Evolutionary conservation across 2,888 invertebrate genomes (phyloP).

Genomic region (Craniophora ligustri): DNA sequence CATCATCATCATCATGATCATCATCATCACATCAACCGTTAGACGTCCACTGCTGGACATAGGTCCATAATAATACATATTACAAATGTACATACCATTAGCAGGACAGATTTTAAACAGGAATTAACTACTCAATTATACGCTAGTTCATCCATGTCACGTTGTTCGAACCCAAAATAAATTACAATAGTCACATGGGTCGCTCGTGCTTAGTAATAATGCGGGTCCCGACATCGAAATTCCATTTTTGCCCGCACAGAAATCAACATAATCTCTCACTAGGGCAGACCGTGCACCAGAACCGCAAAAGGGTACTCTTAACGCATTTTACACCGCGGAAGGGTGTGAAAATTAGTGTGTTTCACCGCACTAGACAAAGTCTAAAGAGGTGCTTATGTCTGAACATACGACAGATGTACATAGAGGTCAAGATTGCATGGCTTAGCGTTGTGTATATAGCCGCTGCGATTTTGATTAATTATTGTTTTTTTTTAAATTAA

Average conservation of each 20-base stretch:
- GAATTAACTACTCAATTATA: too few species aligned
- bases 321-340: slow-evolving; percentile 56
- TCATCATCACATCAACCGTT: too few species aligned
- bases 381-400: slow-evolving; percentile 66
- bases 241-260: slow-evolving; percentile 10
- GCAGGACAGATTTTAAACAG: too few species aligned
- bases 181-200: background rate
- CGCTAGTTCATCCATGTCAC: too few species aligned
- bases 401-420: slow-evolving; percentile 47
- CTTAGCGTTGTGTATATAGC: slow-evolving; percentile 15
- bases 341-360: slow-evolving; percentile 70
- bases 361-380: slow-evolving; percentile 66
- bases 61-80: too few species aligned
- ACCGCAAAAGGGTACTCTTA: slow-evolving; percentile 43
- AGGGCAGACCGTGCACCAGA: slow-evolving; percentile 37
- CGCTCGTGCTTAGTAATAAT: background rate
- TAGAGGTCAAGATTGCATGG: slow-evolving; percentile 39
- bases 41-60: too few species aligned
- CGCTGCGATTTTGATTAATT: background rate
- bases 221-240: slow-evolving; percentile 14
- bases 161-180: too few species aligned
- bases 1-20: too few species aligned
- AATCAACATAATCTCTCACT: slow-evolving; percentile 42
- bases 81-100: too few species aligned
- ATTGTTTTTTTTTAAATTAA: too few species aligned